Evolutionary conservation across 2,113 vertebrate species (phyloP).

Genomic region (Accipiter cooperii): DNA sequence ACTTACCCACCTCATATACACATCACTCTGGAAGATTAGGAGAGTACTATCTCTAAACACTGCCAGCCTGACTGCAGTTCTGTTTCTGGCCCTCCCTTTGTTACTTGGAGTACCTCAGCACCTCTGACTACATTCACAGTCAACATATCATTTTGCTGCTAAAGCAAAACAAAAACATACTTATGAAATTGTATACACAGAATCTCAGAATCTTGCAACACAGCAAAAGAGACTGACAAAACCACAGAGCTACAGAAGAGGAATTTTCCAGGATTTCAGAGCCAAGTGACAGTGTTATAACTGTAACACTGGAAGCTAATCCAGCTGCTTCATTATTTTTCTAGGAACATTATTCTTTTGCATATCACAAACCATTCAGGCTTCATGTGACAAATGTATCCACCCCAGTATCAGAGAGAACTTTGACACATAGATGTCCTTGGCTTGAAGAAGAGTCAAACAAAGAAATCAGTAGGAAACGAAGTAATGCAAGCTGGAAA

Average conservation of each 20-base stretch:
- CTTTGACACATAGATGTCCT: background rate
- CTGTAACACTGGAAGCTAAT: background rate
- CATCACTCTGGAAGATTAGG: background rate
- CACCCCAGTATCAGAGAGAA: background rate
- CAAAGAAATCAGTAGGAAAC: background rate
- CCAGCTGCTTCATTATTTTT: background rate
- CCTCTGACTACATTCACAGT: background rate
- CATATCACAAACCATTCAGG: background rate
- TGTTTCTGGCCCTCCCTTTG: background rate
- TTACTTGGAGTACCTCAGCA: background rate
- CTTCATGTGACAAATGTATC: background rate
- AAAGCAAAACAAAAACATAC: background rate
- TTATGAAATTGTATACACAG: fast-evolving
- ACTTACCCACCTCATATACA: background rate
- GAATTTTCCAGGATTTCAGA: background rate
- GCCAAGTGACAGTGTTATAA: background rate
- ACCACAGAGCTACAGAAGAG: background rate
- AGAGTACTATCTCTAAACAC: background rate
- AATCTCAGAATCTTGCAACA: background rate
- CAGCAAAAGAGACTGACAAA: background rate
- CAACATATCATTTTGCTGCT: background rate
- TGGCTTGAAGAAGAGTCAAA: background rate
- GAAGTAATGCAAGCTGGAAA: background rate
- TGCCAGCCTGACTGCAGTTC: background rate
- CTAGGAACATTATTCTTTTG: background rate